Conservation (phyloP, 2,113 vertebrate species). For the Pontoporia blainvillei region DNA sequence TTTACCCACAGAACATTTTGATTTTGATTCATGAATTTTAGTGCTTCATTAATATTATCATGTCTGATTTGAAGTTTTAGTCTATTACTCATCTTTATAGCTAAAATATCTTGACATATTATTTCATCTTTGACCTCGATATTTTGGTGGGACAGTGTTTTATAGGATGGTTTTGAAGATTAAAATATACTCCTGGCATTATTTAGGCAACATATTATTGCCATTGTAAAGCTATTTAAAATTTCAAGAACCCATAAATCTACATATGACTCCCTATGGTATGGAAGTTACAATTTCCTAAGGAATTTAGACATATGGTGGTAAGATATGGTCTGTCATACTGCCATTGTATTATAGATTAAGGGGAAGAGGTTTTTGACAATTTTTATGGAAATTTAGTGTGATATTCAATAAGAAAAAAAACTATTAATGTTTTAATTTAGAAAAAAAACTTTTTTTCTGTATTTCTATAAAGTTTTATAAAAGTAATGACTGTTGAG, state of each 20-base stretch:
- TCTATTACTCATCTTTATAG: conserved; percentile 19
- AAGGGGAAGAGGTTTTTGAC: background rate
- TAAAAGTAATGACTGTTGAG: background rate
- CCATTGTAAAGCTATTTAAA: background rate
- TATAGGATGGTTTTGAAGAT: background rate
- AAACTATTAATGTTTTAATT: background rate
- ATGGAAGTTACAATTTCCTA: background rate
- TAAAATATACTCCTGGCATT: background rate
- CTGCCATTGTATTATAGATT: background rate
- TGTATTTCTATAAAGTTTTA: background rate
- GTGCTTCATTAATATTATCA: conserved; percentile 29
- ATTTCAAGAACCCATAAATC: background rate
- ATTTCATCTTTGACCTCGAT: background rate
- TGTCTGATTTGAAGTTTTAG: background rate
- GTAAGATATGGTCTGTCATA: background rate
- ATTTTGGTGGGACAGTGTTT: background rate
- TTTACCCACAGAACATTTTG: background rate
- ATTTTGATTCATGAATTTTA: conserved; percentile 61
- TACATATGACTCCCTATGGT: background rate
- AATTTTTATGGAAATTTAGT: background rate
- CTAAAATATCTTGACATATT: conserved; percentile 3
- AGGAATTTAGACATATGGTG: background rate
- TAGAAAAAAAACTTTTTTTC: background rate
- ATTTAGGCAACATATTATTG: background rate
- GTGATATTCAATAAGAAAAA: background rate